phyloP scores from a whole-genome alignment of 2,888 invertebrate genomes.

The Masnerella sp. region DNA sequence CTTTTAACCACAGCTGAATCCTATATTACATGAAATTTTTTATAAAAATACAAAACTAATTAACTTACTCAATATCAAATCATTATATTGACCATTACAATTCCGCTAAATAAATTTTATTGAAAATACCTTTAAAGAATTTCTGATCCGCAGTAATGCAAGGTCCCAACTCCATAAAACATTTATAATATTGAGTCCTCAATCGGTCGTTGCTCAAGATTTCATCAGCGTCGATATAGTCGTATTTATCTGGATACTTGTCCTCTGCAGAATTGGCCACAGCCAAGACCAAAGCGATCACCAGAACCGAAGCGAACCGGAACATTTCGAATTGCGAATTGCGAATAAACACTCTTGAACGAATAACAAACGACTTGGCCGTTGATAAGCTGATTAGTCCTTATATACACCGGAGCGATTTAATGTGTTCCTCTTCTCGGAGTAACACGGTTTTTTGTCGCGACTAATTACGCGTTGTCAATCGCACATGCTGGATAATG shows the following conservation, averaged over 20 bases:
- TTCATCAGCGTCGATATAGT: conserved; percentile 64
- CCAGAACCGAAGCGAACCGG: conserved; percentile 13
- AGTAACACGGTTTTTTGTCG: background rate
- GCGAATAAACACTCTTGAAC: background rate
- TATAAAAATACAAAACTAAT: too few species aligned
- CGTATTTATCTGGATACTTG: conserved; percentile 65
- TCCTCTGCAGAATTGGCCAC: conserved; percentile 31
- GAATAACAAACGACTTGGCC: background rate
- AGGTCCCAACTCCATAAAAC: conserved; percentile 66
- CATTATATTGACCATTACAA: background rate
- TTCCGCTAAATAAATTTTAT: background rate
- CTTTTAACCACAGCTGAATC: too few species aligned
- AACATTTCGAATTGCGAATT: conserved; percentile 21
- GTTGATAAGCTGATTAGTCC: background rate
- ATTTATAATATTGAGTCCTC: conserved; percentile 68
- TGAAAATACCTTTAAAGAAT: conserved; percentile 62
- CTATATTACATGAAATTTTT: too few species aligned
- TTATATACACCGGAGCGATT: conserved; percentile 2
- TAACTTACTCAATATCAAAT: too few species aligned
- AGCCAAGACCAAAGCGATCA: conserved; percentile 3
- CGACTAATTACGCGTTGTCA: conserved; percentile 6
- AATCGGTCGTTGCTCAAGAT: conserved; percentile 66
- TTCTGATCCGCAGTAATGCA: conserved; percentile 64
- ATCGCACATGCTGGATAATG: background rate
- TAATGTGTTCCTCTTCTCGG: background rate